Evolutionary conservation across 2,797 vertebrate species (phyloP).

Genomic region (Graptemys geographica): DNA sequence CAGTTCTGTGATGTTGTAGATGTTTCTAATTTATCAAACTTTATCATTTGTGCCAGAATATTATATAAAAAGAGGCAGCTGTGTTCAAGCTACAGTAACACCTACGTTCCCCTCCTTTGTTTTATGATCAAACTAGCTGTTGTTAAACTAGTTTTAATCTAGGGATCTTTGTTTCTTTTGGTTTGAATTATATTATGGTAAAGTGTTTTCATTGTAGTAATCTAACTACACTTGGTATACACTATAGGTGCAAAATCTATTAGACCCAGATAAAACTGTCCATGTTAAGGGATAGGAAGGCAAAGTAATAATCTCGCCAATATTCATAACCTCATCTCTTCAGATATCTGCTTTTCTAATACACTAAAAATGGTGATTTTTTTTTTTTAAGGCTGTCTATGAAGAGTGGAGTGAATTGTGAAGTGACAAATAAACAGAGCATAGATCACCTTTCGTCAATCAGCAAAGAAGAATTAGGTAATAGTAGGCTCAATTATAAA

Average conservation of each 20-base stretch:
- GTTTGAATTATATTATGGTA: conserved; percentile 9
- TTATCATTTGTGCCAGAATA: background rate
- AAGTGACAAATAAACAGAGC: background rate
- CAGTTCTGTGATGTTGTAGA: background rate
- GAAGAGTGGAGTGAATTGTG: conserved; percentile 14
- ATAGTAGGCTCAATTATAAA: conserved; percentile 6
- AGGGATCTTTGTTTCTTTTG: background rate
- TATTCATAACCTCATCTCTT: conserved; percentile 60
- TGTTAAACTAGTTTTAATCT: background rate
- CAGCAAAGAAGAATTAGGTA: background rate
- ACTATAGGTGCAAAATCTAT: conserved; percentile 64
- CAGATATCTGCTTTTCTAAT: conserved; percentile 57
- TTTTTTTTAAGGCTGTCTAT: conserved; percentile 6
- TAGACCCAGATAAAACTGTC: conserved; percentile 41
- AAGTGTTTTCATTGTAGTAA: background rate
- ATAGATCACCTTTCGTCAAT: background rate
- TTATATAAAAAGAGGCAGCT: background rate
- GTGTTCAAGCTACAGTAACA: background rate
- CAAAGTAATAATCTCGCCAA: conserved; percentile 46
- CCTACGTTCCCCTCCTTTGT: conserved; percentile 30
- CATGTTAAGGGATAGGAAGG: conserved; percentile 50
- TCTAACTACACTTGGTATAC: conserved; percentile 34
- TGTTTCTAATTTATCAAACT: conserved; percentile 39
- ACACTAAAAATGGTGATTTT: conserved; percentile 22
- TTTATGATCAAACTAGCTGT: background rate